Percentiles rank a stretch among this genome's conserved stretches.
phyloP scores from a whole-genome alignment of 2,113 vertebrate species.

The Oostethus manadensis region DNA sequence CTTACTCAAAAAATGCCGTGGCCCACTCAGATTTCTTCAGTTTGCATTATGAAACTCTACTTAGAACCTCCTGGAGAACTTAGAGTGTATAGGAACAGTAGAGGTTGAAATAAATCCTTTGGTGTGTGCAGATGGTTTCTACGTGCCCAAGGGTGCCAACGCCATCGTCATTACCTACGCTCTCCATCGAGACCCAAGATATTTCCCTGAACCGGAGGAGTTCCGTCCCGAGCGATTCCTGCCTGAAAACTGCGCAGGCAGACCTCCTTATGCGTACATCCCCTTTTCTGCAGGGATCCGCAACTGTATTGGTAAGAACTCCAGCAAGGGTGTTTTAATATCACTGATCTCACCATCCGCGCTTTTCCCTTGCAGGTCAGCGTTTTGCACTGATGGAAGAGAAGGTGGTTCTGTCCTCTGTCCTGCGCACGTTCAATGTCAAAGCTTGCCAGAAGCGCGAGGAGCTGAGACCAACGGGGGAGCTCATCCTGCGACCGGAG shows the following conservation, averaged over 20 bases:
- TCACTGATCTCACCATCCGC: not conserved
- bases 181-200: conserved; percentile 80
- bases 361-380: conserved; percentile 73
- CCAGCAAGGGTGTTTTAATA: not conserved
- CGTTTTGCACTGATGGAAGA: conserved; percentile 92
- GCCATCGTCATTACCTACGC: conserved; percentile 75
- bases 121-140: conserved; percentile 72
- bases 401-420: conserved; percentile 79
- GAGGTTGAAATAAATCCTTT: not conserved
- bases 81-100: no score
- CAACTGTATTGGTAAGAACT: conserved; percentile 88
- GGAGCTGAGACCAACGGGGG: conserved; percentile 75
- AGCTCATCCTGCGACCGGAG: conserved; percentile 85
- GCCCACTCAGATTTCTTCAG: no score
- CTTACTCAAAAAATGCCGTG: no score
- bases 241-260: conserved; percentile 75
- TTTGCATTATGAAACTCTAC: no score
- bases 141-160: conserved; percentile 73
- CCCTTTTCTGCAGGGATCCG: conserved; percentile 93
- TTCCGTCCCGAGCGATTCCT: conserved; percentile 90
- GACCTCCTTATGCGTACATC: conserved; percentile 82
- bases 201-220: conserved; percentile 85
- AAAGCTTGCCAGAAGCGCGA: conserved; percentile 79
- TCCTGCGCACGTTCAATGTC: conserved; percentile 80
- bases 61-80: no score